Evolutionary conservation across 2,888 invertebrate genomes (phyloP).

Genomic region (Hirtodrosophila trivittata): DNA sequence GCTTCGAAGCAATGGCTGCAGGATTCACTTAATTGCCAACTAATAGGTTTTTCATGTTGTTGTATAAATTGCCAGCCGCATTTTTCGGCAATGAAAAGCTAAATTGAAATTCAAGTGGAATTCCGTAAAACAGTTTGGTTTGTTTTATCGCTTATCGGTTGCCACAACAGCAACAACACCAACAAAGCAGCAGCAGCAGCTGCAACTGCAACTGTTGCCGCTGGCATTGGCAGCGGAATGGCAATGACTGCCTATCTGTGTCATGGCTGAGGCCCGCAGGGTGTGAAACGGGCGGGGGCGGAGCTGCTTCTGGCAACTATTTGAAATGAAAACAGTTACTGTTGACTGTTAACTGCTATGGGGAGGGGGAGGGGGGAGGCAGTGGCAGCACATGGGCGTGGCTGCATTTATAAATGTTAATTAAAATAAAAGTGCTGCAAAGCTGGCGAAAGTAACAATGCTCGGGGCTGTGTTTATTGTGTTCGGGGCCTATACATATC

Average conservation of each 20-base stretch:
- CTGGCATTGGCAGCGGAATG: constrained; percentile 34
- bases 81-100: constrained; percentile 11
- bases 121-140: constrained; percentile 14
- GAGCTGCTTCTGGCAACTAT: too few relatives aligned
- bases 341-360: constrained; percentile 1
- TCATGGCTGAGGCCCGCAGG: constrained; percentile 28
- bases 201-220: constrained; percentile 39
- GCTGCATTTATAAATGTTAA: constrained; percentile 50
- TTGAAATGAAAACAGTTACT: constrained; percentile 1
- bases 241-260: constrained; percentile 53
- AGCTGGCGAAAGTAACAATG: constrained; percentile 1
- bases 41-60: constrained; percentile 59
- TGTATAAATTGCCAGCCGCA: constrained; percentile 30
- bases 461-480: constrained; percentile 35
- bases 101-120: constrained; percentile 38
- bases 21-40: constrained; percentile 58
- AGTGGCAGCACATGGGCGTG: background rate
- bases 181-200: constrained; percentile 32
- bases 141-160: constrained; percentile 27
- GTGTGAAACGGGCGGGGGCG: background rate
- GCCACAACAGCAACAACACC: constrained; percentile 31
- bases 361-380: background rate
- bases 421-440: constrained; percentile 51
- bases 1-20: background rate
- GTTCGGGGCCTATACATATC: constrained; percentile 27